Percentiles rank a stretch among this genome's conserved stretches.
Conservation (phyloP, 2,888 invertebrate genomes). For the Stenotaenia linearis region DNA sequence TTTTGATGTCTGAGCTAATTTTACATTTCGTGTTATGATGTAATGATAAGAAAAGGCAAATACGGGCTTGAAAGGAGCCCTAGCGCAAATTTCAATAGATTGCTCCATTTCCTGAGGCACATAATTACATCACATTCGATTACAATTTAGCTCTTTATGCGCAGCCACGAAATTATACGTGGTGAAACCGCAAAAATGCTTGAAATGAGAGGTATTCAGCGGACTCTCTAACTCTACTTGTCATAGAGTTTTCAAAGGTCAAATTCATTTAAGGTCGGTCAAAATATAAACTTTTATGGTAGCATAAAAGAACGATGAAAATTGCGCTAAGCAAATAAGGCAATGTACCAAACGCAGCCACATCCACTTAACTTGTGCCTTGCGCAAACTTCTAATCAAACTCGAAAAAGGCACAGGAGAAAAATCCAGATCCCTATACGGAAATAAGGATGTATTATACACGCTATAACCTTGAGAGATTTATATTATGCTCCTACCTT, state of each 20-base stretch:
- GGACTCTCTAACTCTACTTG: neutral
- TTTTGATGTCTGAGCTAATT: slow-evolving; percentile 1
- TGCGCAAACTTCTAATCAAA: neutral
- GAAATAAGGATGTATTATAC: neutral
- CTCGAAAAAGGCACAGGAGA: neutral
- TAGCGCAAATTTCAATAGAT: neutral
- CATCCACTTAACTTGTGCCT: neutral
- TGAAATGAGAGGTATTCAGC: neutral
- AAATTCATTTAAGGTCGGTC: slow-evolving; percentile 1
- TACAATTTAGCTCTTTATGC: neutral
- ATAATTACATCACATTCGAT: neutral
- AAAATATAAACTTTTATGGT: slow-evolving; percentile 9
- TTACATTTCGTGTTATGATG: neutral
- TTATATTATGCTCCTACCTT: neutral
- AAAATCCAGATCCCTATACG: neutral
- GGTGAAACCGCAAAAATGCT: neutral
- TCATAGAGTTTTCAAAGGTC: neutral
- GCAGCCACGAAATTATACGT: neutral
- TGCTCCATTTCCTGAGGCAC: neutral
- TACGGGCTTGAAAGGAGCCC: neutral
- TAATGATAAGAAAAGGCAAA: neutral
- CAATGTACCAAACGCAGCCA: neutral
- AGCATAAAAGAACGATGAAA: slow-evolving; percentile 4
- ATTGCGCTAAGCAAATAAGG: neutral
- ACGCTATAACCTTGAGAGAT: neutral